Evolutionary conservation across 1,140 invertebrate species (phyloP).

Genomic region (Mycetomoellerius zeteki): DNA sequence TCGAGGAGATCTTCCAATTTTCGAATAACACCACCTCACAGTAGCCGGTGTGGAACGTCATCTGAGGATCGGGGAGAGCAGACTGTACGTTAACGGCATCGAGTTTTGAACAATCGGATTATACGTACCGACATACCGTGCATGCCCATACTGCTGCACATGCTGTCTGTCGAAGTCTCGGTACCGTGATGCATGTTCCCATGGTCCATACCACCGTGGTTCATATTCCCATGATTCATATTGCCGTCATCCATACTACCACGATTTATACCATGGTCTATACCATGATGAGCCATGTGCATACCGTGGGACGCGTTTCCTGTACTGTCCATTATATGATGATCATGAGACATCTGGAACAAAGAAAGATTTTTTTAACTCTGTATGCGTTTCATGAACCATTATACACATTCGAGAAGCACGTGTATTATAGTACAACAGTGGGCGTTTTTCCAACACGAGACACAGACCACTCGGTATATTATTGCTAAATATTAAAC

Average conservation of each 20-base stretch:
- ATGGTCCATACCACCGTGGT: constrained; percentile 64
- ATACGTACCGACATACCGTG: constrained; percentile 84
- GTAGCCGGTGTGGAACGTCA: constrained; percentile 94
- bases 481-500: too few species aligned
- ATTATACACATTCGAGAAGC: not conserved
- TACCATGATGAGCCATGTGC: constrained; percentile 60
- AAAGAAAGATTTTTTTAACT: not conserved
- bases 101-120: not conserved
- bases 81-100: constrained; percentile 2
- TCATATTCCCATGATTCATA: constrained; percentile 69
- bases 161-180: constrained; percentile 11
- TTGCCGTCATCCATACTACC: constrained; percentile 50
- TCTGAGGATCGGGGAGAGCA: constrained; percentile 80
- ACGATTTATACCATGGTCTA: constrained; percentile 71
- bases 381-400: not conserved
- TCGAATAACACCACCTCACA: constrained; percentile 93
- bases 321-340: constrained; percentile 68
- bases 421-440: not conserved
- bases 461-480: too few species aligned
- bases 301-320: not conserved
- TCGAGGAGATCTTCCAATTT: constrained; percentile 91
- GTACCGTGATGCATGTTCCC: constrained; percentile 56
- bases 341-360: constrained; percentile 77
- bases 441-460: too few species aligned
- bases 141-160: constrained; percentile 60